These are phyloP conservation scores for Labeo catla DNA, from an alignment of 2,113 vertebrate genomes.

Conservation along the genomic window DNA sequence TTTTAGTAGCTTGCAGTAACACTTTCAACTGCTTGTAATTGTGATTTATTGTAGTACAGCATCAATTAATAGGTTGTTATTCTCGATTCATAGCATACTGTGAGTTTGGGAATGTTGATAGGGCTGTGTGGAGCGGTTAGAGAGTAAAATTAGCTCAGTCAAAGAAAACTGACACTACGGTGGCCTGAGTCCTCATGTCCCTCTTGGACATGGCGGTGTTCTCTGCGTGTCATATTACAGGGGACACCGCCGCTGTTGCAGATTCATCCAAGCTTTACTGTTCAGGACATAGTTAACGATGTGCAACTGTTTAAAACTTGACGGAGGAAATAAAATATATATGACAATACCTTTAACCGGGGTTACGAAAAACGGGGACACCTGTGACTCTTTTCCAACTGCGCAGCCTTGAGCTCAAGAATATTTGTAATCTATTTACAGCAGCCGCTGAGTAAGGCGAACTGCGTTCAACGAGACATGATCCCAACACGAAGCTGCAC, in stretches of 20 bases:
- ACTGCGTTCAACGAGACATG: slow-evolving; percentile 75
- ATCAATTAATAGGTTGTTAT: slow-evolving; percentile 1
- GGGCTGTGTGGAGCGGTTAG: slow-evolving; percentile 14
- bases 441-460: slow-evolving; percentile 84
- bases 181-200: slow-evolving; percentile 35
- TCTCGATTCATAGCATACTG: slow-evolving; percentile 33
- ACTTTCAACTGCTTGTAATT: background rate
- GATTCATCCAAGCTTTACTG: slow-evolving; percentile 28
- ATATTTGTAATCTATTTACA: slow-evolving; percentile 87
- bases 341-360: background rate
- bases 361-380: slow-evolving; percentile 56
- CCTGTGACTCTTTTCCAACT: slow-evolving; percentile 45
- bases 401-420: slow-evolving; percentile 52
- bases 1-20: background rate
- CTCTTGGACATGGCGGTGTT: slow-evolving; percentile 31
- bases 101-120: slow-evolving; percentile 18
- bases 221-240: slow-evolving; percentile 51
- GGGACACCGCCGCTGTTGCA: slow-evolving; percentile 1
- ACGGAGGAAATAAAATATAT: background rate
- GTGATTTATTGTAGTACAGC: background rate
- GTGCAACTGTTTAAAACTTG: background rate
- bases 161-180: slow-evolving; percentile 42
- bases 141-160: slow-evolving; percentile 74
- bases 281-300: slow-evolving; percentile 2
- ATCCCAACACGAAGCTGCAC: slow-evolving; percentile 68